These are phyloP conservation scores for Chionomys nivalis DNA, from an alignment of 2,113 vertebrate species.

Conservation along the genomic window DNA sequence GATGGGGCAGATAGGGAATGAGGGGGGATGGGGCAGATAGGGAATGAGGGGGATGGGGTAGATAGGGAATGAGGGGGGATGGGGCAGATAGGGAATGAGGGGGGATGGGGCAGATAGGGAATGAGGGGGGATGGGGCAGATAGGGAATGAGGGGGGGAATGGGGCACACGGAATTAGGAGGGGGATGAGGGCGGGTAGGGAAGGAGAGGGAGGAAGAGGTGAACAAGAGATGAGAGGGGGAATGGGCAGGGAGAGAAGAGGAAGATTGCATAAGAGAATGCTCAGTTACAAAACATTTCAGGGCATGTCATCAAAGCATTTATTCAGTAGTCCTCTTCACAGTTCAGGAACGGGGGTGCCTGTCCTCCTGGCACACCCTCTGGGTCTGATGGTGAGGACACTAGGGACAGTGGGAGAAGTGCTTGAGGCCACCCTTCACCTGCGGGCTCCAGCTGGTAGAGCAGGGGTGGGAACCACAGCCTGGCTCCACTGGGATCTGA, in stretches of 20 bases:
- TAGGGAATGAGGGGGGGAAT: neutral
- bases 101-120: too few species aligned
- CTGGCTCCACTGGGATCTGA: neutral
- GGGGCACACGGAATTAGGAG: neutral
- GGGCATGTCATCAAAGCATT: neutral
- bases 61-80: neutral
- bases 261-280: neutral
- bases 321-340: too few species aligned
- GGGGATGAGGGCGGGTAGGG: neutral
- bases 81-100: neutral
- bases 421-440: neutral
- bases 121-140: neutral
- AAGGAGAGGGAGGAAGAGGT: neutral
- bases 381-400: neutral
- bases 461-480: neutral
- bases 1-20: neutral
- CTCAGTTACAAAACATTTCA: neutral
- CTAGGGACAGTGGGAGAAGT: neutral
- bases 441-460: neutral
- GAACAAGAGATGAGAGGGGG: neutral
- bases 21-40: neutral
- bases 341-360: neutral
- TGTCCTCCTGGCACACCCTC: rapidly evolving
- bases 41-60: neutral
- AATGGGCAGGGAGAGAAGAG: too few species aligned